Conservation (phyloP, 2,113 vertebrate genomes). For the Hylia prasina region DNA sequence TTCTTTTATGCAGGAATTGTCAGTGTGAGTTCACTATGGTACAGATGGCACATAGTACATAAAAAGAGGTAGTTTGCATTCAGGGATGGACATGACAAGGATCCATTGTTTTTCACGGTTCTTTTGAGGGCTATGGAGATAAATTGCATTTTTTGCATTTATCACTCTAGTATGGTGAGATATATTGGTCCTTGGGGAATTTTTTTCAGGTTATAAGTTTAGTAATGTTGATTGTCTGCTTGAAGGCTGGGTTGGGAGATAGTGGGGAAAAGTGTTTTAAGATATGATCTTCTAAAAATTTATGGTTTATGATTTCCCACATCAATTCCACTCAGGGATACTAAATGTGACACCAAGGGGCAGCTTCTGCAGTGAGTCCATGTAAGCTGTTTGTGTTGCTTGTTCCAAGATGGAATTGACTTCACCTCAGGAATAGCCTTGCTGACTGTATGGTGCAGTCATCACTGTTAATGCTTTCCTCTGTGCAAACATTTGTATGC, state of each 20-base stretch:
- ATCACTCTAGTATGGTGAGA: background rate
- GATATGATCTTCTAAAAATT: background rate
- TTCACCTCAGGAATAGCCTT: background rate
- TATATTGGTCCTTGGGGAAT: background rate
- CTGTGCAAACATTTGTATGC: background rate
- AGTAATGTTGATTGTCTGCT: background rate
- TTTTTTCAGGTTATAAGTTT: background rate
- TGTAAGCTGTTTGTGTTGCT: background rate
- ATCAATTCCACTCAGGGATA: background rate
- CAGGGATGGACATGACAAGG: background rate
- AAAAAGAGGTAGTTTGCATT: background rate
- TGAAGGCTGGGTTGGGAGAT: background rate
- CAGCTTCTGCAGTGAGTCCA: background rate
- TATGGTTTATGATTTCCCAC: background rate
- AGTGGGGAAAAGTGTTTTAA: background rate
- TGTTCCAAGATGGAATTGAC: background rate
- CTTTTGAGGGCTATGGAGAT: background rate
- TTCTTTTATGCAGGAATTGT: background rate
- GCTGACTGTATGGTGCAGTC: background rate
- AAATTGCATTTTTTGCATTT: background rate
- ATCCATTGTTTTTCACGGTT: background rate
- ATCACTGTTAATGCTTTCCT: background rate
- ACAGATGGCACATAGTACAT: background rate
- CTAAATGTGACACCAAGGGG: background rate
- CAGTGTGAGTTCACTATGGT: background rate